These are phyloP conservation scores for Imbricaverruca yamaguchii DNA, from an alignment of 2,888 invertebrate species.

Conservation along the genomic window DNA sequence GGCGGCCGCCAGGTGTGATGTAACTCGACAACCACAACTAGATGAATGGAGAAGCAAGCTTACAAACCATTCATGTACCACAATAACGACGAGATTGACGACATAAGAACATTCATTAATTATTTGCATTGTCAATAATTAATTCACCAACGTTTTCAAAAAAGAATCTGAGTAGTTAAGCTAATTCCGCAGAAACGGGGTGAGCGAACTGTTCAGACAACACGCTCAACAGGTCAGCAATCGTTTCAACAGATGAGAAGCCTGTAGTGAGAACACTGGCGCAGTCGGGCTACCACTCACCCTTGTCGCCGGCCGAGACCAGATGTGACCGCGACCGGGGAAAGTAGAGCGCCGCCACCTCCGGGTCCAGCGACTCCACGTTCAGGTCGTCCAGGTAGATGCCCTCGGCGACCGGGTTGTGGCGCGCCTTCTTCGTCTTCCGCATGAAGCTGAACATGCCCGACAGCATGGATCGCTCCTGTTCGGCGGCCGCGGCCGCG, in stretches of 20 bases:
- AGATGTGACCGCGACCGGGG: slow-evolving; percentile 35
- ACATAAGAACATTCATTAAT: no score
- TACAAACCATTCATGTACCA: no score
- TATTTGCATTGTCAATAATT: no score
- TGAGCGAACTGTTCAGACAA: background rate
- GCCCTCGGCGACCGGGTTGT: slow-evolving; percentile 58
- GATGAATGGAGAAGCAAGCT: no score
- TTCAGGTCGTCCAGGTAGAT: slow-evolving; percentile 89
- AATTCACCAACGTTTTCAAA: no score
- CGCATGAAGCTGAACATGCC: slow-evolving; percentile 92
- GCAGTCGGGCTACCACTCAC: background rate
- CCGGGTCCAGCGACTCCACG: slow-evolving; percentile 83
- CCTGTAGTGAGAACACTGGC: no score
- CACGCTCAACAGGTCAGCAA: no score
- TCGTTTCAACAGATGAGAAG: no score
- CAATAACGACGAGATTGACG: no score
- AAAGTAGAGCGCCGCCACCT: slow-evolving; percentile 79
- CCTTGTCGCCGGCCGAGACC: background rate
- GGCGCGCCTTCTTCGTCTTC: slow-evolving; percentile 49
- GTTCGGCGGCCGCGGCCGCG: slow-evolving; percentile 32
- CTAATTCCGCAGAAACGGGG: background rate
- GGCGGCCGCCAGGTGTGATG: no score
- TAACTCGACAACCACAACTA: no score
- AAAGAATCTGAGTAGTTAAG: no score
- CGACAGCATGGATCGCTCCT: slow-evolving; percentile 66